These are phyloP conservation scores for Listronotus bonariensis DNA, from an alignment of 1,140 invertebrate genomes.

Conservation along the genomic window DNA sequence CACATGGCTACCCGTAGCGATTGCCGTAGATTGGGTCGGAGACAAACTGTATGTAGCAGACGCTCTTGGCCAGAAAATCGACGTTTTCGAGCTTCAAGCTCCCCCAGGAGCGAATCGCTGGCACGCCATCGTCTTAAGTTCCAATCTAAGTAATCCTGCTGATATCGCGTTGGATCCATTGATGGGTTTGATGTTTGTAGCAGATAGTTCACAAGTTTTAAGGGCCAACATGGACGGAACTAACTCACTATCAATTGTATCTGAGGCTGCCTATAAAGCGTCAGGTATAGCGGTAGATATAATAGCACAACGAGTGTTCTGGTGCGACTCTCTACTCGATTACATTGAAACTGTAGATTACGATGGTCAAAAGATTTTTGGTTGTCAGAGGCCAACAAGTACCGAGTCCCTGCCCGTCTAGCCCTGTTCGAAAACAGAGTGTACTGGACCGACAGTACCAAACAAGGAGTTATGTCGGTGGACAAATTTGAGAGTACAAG, in stretches of 20 bases:
- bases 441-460: conserved; percentile 95
- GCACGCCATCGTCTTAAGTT: conserved; percentile 87
- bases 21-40: conserved; percentile 97
- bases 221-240: conserved; percentile 93
- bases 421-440: conserved; percentile 89
- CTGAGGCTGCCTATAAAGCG: conserved; percentile 88
- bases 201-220: conserved; percentile 87
- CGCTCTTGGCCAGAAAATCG: conserved; percentile 88
- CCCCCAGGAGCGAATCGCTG: conserved; percentile 61
- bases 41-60: conserved; percentile 96
- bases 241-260: conserved; percentile 78
- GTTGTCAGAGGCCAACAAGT: conserved; percentile 82
- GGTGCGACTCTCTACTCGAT: conserved; percentile 94
- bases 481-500: conserved; percentile 83
- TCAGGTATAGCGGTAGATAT: conserved; percentile 86
- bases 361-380: conserved; percentile 78
- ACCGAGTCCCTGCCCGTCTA: conserved; percentile 82
- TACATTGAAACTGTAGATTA: conserved; percentile 98
- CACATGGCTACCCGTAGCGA: conserved; percentile 83
- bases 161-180: conserved; percentile 93
- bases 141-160: conserved; percentile 87
- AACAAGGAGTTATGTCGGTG: conserved; percentile 90
- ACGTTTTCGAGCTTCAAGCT: conserved; percentile 84
- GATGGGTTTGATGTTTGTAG: conserved; percentile 90
- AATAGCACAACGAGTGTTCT: conserved; percentile 87